Evolutionary conservation across 2,797 vertebrate species (phyloP), one percentile per base, ranked within the genome.

Genomic region (Myotis daubentonii): DNA sequence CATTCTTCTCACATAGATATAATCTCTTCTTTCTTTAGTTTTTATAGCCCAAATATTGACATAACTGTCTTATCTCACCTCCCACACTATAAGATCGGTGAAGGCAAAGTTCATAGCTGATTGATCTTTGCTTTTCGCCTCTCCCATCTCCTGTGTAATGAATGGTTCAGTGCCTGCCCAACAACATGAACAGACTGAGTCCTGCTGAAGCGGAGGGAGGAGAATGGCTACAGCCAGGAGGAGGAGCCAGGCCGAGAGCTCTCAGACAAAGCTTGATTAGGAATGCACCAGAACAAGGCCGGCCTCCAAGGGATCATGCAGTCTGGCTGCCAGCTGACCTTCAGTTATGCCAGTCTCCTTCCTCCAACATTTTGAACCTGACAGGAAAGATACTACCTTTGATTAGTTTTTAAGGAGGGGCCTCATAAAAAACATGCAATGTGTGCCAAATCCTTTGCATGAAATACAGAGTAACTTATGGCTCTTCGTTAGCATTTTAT

Each of bases 381-480:
- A 74, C 88, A 85, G 41, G 60, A 76, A 33, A 79, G 41, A 28
- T 12, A 57, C 38, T 60, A 30, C 44, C 44, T 89, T 79, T 90
- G 88, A 94, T 89, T 84, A 68, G 23, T 75, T 90, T 95, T 93
- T 78, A 89, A 94, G 88, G 68, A 85, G 25, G 20, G 51, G 16
- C 17, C 36, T 79, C 68, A 75, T 93, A 60, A 84, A 93, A 94
- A 89, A 12, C 11, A 41, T 5, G 30, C 1, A 55, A 62, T 2
- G 0, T 36, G 25, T 55, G 47, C 53, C 68, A 87, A 30, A 51
- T 5, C 11, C 11, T 60, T 94, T 71, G 25, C 13, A 62, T 36
- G 23, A 95, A 83, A 78, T 33, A 41, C 8, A 60, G 17, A 47
- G 23, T 57, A 86, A 86, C 3, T 8, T 44, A 68, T 38, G 49